Base-by-base conservation (phyloP, 2,113 vertebrate genomes). In the Periophthalmus modestus region DNA sequence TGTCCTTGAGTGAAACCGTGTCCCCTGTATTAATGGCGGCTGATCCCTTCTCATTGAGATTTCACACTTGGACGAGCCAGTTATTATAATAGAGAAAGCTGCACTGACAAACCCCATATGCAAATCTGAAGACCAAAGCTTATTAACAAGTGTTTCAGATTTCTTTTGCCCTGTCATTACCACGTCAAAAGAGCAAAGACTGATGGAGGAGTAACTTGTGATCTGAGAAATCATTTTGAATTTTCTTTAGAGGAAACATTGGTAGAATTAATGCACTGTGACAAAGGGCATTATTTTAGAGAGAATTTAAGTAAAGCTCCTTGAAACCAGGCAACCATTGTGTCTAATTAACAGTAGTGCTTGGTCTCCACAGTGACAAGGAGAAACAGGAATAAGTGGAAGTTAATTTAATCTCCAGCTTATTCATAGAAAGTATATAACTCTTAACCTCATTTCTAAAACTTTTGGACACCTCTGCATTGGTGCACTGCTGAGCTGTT, bases 281-380 rank as follows among this genome's bases (percentile, higher is more conserved):
- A 82, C 69, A 89, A 19, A 80, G 83, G 81, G 82, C 81, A 89
- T 88, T 83, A 91, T 88, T 87, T 77, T 83, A 88, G 77, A 77
- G 58, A 62, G 72, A 72, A 61, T 71, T 23, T 80, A 67, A 68
- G 65, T 79, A 80, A 84, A 79, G 65, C 68, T 76, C 47, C 15
- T 61, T 74, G 80, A 21, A 85, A 73, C 65, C 80, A 78, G 69
- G 83, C 82, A 78, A 78, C 81, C 68, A 7, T 80, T 80, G 72
- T 74, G 68, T 75, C 75, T 88, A 87, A 87, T 90, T 88, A 87
- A 66, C 71, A 72, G 71, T 81, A 28, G 84, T 7, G 9, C 58
- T 24, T 68, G 19, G 57, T 73, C 65, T 81, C 24, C 24, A 62
- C 72, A 74, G 75, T 69, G 1, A 63, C 58, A 67, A 71, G 72